Evolutionary conservation across 1,140 invertebrate species (phyloP).

Genomic region (Drosophila equinoxialis): DNA sequence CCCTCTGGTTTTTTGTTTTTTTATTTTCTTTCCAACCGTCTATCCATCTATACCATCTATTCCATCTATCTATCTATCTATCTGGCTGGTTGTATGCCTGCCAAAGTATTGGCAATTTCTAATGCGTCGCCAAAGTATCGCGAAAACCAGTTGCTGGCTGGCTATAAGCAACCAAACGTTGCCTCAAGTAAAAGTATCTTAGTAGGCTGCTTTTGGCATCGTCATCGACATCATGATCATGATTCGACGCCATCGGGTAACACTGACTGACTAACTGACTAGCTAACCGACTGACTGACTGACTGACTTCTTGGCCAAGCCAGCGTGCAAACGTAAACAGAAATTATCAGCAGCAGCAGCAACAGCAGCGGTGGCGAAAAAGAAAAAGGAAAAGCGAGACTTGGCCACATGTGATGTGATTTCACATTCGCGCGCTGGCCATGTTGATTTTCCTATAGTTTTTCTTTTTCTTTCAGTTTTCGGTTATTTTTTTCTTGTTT

Average conservation of each 20-base stretch:
- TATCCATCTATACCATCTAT: slow-evolving; percentile 12
- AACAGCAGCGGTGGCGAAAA: background rate
- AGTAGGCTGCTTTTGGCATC: slow-evolving; percentile 73
- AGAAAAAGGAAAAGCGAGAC: slow-evolving; percentile 56
- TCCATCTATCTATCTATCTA: slow-evolving; percentile 20
- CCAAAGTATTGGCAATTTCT: slow-evolving; percentile 68
- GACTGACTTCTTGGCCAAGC: slow-evolving; percentile 73
- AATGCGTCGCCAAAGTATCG: slow-evolving; percentile 49
- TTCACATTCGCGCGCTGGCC: slow-evolving; percentile 46
- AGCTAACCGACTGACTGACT: slow-evolving; percentile 61
- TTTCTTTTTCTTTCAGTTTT: slow-evolving; percentile 20
- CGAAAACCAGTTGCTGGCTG: slow-evolving; percentile 60
- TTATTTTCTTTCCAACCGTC: slow-evolving; percentile 10
- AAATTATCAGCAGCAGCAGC: background rate
- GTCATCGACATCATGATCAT: slow-evolving; percentile 55
- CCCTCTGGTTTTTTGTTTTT: slow-evolving; percentile 40
- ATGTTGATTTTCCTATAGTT: slow-evolving; percentile 34
- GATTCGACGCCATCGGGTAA: slow-evolving; percentile 40
- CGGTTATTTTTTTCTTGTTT: slow-evolving; percentile 33
- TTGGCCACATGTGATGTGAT: slow-evolving; percentile 46
- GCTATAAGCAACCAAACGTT: slow-evolving; percentile 1
- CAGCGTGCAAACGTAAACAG: slow-evolving; percentile 51
- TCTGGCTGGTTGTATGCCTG: slow-evolving; percentile 30
- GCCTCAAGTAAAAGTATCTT: slow-evolving; percentile 57
- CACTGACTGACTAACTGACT: slow-evolving; percentile 50